Evolutionary conservation across 2,113 vertebrate species (phyloP).

Genomic region (Chunga burmeisteri): DNA sequence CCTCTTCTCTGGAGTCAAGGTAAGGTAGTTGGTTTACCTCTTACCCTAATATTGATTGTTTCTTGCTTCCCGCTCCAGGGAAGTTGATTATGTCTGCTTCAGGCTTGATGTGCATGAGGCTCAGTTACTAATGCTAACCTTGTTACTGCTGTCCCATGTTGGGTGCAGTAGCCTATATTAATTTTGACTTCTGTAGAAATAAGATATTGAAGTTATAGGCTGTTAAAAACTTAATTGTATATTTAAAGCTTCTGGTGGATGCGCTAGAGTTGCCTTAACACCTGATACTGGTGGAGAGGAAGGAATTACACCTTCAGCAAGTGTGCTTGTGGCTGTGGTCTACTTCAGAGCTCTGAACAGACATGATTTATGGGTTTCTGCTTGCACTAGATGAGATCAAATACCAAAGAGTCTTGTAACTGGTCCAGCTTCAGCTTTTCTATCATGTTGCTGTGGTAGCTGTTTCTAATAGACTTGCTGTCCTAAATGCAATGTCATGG

Average conservation of each 20-base stretch:
- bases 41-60: not conserved
- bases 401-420: not conserved
- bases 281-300: not conserved
- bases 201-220: not conserved
- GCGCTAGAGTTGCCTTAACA: not conserved
- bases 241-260: not conserved
- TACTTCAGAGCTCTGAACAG: not conserved
- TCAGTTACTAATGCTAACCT: not conserved
- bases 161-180: not conserved
- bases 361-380: not conserved
- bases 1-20: slow-evolving; percentile 94
- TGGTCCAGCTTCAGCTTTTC: not conserved
- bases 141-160: not conserved
- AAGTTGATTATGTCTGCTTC: not conserved
- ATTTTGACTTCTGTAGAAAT: not conserved
- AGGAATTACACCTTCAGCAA: not conserved
- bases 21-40: slow-evolving; percentile 39
- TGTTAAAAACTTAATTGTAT: not conserved
- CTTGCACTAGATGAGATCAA: not conserved
- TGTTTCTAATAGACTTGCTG: not conserved
- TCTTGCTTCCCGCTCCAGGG: not conserved
- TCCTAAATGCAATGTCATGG: not conserved
- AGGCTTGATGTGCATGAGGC: not conserved
- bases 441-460: not conserved
- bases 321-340: not conserved